Evolutionary conservation across 2,888 invertebrate species (phyloP).

Genomic region (Tupiocoris notatus): DNA sequence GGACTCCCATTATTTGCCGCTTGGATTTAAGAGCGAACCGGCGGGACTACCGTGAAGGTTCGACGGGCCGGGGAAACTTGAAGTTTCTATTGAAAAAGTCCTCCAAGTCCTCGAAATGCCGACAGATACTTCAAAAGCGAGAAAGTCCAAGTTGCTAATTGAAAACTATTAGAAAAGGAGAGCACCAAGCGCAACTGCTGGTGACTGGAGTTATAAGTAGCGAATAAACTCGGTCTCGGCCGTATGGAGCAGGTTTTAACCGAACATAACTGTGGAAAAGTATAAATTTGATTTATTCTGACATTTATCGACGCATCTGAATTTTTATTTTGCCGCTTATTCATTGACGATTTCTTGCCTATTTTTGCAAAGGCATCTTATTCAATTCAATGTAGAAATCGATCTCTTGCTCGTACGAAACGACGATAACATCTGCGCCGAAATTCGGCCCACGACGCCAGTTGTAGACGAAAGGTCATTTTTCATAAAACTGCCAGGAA

Average conservation of each 20-base stretch:
- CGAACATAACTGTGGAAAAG: no score
- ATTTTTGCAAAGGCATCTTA: no score
- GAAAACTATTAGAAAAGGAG: slow-evolving; percentile 26
- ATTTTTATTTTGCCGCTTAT: no score
- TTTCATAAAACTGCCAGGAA: slow-evolving; percentile 17
- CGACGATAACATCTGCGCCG: slow-evolving; percentile 28
- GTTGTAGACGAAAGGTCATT: slow-evolving; percentile 30
- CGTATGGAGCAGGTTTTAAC: no score
- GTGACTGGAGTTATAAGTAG: neutral
- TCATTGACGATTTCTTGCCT: no score
- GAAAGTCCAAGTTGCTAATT: slow-evolving; percentile 7
- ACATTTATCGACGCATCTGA: no score
- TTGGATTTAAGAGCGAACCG: slow-evolving; percentile 16
- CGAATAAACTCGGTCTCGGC: neutral
- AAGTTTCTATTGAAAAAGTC: slow-evolving; percentile 34
- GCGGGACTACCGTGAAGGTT: neutral
- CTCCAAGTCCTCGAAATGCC: neutral
- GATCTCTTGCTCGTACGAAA: no score
- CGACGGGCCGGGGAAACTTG: neutral
- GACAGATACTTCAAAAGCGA: slow-evolving; percentile 10
- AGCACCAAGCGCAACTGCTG: neutral
- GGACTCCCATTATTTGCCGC: slow-evolving; percentile 24
- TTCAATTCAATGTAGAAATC: no score
- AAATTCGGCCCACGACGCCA: slow-evolving; percentile 10
- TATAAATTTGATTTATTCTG: no score